Conservation (phyloP, 1,140 invertebrate species). For the Schmidtea mediterranea region DNA sequence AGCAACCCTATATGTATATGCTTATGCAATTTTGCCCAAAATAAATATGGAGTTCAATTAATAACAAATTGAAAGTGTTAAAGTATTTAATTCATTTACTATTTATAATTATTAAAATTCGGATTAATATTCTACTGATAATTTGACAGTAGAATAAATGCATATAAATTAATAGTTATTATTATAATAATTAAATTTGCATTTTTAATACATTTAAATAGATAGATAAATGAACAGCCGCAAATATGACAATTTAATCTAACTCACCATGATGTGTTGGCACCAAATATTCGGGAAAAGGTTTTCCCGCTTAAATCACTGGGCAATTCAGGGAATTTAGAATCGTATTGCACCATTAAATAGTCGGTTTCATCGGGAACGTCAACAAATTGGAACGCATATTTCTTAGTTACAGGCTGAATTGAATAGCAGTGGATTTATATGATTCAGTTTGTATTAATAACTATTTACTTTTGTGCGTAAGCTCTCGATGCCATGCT, state of each 20-base stretch:
- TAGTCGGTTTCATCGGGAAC: not conserved
- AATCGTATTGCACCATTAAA: not conserved
- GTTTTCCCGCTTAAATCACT: not conserved
- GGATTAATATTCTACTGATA: too few relatives aligned
- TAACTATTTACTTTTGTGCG: not conserved
- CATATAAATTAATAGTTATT: too few relatives aligned
- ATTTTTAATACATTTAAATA: not conserved
- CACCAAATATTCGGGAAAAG: not conserved
- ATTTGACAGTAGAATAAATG: too few relatives aligned
- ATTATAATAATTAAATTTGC: too few relatives aligned
- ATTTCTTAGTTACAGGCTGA: not conserved
- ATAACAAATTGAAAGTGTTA: too few relatives aligned
- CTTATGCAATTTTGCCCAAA: too few relatives aligned
- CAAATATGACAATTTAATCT: not conserved
- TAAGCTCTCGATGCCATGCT: not conserved
- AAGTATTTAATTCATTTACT: too few relatives aligned
- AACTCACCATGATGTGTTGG: not conserved
- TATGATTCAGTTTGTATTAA: not conserved
- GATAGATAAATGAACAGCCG: not conserved
- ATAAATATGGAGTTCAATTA: too few relatives aligned
- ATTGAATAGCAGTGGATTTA: not conserved
- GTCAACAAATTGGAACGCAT: not conserved
- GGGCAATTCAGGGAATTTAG: not conserved
- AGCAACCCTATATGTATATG: too few relatives aligned
- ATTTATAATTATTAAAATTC: too few relatives aligned